phyloP scores from a whole-genome alignment of 2,113 vertebrate species.

The Heptranchias perlo region DNA sequence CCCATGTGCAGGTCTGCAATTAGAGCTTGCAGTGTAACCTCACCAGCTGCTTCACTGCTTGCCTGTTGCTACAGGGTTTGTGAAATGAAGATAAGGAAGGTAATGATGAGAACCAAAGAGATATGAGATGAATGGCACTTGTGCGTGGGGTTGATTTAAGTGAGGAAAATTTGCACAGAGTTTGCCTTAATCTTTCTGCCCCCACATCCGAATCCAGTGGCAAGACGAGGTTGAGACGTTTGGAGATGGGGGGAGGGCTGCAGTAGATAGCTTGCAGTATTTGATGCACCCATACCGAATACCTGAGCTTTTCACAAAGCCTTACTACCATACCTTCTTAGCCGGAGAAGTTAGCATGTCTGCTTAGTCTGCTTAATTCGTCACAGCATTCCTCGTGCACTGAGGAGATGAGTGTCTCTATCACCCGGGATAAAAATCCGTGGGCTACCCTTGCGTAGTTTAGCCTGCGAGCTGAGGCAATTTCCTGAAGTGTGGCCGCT shows the following conservation, averaged over 20 bases:
- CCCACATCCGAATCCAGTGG: not conserved
- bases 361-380: not conserved
- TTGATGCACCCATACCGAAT: not conserved
- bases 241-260: not conserved
- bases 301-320: not conserved
- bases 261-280: not conserved
- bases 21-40: too few species aligned
- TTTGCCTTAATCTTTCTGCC: not conserved
- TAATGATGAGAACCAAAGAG: not conserved
- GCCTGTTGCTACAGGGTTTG: not conserved
- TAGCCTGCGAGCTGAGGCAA: not conserved
- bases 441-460: not conserved
- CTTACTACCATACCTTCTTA: not conserved
- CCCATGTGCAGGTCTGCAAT: too few species aligned
- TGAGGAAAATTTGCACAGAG: not conserved
- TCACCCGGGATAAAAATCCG: not conserved
- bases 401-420: not conserved
- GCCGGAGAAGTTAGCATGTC: not conserved
- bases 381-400: not conserved
- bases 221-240: not conserved
- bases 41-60: not conserved
- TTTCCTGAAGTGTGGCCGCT: not conserved
- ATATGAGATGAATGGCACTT: not conserved
- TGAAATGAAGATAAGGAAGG: not conserved
- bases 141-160: not conserved